These are phyloP conservation scores for Oasisia sp. DNA, from an alignment of 2,888 invertebrate species.

Conservation along the genomic window DNA sequence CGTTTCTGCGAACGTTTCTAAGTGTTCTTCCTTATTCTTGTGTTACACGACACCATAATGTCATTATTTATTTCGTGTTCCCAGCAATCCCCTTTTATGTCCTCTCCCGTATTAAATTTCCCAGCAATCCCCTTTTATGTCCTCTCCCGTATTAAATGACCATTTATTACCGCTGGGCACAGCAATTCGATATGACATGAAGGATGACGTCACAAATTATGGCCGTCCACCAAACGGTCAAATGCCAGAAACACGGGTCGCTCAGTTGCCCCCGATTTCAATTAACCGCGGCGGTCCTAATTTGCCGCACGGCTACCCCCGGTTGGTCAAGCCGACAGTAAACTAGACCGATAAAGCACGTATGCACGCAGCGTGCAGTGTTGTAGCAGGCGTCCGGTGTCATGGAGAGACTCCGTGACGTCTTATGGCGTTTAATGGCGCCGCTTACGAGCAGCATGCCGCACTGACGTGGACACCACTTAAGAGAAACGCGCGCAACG, in stretches of 20 bases:
- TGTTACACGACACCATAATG: background rate
- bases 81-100: background rate
- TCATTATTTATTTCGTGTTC: background rate
- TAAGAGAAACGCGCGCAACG: background rate
- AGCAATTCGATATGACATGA: background rate
- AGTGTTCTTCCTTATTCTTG: background rate
- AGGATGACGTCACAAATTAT: background rate
- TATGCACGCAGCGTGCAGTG: background rate
- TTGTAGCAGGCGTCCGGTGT: background rate
- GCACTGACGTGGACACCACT: background rate
- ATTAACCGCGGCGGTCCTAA: background rate
- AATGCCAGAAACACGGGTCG: background rate
- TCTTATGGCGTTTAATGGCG: background rate
- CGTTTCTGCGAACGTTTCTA: background rate
- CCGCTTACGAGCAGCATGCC: background rate
- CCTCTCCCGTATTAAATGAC: background rate
- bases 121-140: background rate
- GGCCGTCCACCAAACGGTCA: background rate
- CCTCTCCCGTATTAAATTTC: background rate
- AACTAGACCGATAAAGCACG: background rate
- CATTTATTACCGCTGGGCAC: background rate
- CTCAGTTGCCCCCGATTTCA: constrained; percentile 1
- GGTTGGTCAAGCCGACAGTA: background rate
- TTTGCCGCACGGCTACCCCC: background rate
- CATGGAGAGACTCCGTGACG: background rate